Conservation (phyloP, 2,797 vertebrate genomes). For the Labeo calbasu region DNA sequence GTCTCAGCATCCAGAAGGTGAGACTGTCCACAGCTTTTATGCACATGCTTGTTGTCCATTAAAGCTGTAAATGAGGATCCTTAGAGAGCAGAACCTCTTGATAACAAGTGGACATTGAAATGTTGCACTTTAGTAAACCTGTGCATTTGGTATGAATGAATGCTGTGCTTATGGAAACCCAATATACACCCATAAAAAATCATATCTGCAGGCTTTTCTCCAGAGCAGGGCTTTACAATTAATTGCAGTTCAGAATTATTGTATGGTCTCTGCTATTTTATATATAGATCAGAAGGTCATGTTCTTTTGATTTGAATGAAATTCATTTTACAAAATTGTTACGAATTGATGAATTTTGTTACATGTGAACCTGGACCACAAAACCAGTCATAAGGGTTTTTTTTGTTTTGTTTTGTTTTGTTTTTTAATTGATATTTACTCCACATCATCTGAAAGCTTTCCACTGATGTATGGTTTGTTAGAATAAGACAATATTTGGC, state of each 20-base stretch:
- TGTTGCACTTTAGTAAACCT: not conserved
- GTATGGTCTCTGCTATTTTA: not conserved
- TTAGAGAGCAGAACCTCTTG: not conserved
- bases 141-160: not conserved
- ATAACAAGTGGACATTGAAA: not conserved
- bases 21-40: slow-evolving; percentile 60
- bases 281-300: not conserved
- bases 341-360: not conserved
- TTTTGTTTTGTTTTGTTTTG: too few species aligned
- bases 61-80: not conserved
- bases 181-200: not conserved
- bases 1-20: slow-evolving; percentile 97
- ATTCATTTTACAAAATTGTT: too few species aligned
- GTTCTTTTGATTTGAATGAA: not conserved
- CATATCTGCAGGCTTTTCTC: not conserved
- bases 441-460: too few species aligned
- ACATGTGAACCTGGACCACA: too few species aligned
- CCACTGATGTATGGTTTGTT: too few species aligned
- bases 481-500: too few species aligned
- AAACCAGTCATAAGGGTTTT: too few species aligned
- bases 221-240: not conserved
- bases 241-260: not conserved
- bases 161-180: not conserved
- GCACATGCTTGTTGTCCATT: not conserved
- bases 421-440: too few species aligned